A percentile compares a stretch with the other conserved stretches of the same genome.
These are phyloP conservation scores for Hypercompe scribonia DNA, from an alignment of 2,888 invertebrate genomes.

Conservation along the genomic window DNA sequence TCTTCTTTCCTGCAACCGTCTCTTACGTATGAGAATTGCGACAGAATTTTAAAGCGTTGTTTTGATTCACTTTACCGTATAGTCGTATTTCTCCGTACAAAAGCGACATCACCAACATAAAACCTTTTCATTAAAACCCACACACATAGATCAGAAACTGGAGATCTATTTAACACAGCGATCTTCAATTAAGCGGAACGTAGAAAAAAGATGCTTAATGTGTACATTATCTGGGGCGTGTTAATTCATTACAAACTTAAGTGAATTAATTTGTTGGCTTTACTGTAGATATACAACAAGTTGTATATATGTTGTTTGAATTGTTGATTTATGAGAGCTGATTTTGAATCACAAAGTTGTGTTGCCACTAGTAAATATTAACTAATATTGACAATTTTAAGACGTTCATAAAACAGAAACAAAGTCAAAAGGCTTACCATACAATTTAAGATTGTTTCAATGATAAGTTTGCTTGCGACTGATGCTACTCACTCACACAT, in stretches of 20 bases:
- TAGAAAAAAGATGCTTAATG: neutral
- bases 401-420: too few species aligned
- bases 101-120: constrained; percentile 1
- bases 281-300: neutral
- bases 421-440: too few species aligned
- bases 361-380: too few species aligned
- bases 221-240: neutral
- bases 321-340: too few species aligned
- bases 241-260: neutral
- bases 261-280: neutral
- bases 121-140: constrained; percentile 11
- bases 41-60: neutral
- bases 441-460: too few species aligned
- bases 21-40: constrained; percentile 14
- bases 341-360: too few species aligned
- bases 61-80: neutral
- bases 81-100: neutral
- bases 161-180: neutral
- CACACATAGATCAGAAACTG: neutral
- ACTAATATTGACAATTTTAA: too few species aligned
- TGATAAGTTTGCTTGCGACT: too few species aligned
- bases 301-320: neutral
- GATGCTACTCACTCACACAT: too few species aligned
- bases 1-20: too few species aligned
- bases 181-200: neutral